Evolutionary conservation across 2,888 invertebrate genomes (phyloP).

Genomic region (Anaspis maculata): DNA sequence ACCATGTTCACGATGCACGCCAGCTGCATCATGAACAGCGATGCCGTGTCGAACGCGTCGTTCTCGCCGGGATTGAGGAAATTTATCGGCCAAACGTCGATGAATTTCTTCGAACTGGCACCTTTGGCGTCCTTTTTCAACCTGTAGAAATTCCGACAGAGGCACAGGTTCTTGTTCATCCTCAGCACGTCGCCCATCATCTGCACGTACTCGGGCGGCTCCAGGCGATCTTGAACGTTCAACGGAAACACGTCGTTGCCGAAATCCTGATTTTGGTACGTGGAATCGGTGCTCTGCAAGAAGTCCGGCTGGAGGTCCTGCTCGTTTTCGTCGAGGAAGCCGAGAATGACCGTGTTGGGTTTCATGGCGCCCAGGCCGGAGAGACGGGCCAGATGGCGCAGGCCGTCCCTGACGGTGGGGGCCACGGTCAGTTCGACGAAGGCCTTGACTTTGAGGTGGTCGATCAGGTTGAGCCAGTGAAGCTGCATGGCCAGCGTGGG

Average conservation of each 20-base stretch:
- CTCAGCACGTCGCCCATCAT: conserved; percentile 82
- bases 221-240: conserved; percentile 31
- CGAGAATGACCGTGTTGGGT: conserved; percentile 93
- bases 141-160: conserved; percentile 84
- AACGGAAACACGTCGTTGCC: conserved; percentile 51
- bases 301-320: conserved; percentile 68
- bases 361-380: conserved; percentile 99
- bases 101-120: conserved; percentile 60
- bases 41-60: conserved; percentile 81
- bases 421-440: conserved; percentile 93
- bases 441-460: conserved; percentile 92
- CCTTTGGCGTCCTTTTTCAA: conserved; percentile 71
- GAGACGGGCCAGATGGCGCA: conserved; percentile 83
- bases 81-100: conserved; percentile 98
- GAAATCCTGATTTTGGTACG: conserved; percentile 52
- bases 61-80: conserved; percentile 69
- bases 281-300: conserved; percentile 57
- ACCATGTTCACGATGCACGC: conserved; percentile 94
- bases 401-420: conserved; percentile 75
- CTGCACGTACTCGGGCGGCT: conserved; percentile 62
- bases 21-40: conserved; percentile 92
- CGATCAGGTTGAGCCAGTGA: conserved; percentile 89
- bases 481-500: conserved; percentile 70
- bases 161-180: conserved; percentile 89
- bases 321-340: conserved; percentile 86